Percentiles rank a stretch among this genome's conserved stretches.
Evolutionary conservation across 2,797 vertebrate genomes (phyloP).

Genomic region (Sebastolobus altivelis): DNA sequence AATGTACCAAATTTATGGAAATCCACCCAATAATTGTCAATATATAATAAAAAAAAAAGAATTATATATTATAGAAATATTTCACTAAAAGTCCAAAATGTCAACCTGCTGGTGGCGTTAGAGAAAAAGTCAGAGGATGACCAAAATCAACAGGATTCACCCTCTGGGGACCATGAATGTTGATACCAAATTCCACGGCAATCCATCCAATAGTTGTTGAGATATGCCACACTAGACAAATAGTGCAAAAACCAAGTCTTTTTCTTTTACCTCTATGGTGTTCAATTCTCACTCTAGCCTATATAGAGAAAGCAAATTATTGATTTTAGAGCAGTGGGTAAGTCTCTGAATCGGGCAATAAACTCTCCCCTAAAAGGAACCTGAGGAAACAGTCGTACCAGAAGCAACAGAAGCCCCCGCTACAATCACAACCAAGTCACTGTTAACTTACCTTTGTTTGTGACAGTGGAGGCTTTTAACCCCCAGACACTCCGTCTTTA

Average conservation of each 20-base stretch:
- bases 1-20: neutral
- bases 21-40: neutral
- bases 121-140: neutral
- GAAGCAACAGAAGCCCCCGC: slow-evolving; percentile 53
- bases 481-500: slow-evolving; percentile 70
- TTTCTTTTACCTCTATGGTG: slow-evolving; percentile 10
- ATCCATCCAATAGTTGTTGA: neutral
- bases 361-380: slow-evolving; percentile 52
- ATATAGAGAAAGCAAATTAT: slow-evolving; percentile 53
- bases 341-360: slow-evolving; percentile 57
- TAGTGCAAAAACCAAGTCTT: neutral
- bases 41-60: neutral
- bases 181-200: neutral
- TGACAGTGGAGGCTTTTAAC: slow-evolving; percentile 69
- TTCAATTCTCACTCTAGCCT: slow-evolving; percentile 30
- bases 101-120: neutral
- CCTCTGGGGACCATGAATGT: neutral
- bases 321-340: slow-evolving; percentile 53
- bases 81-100: neutral
- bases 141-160: neutral
- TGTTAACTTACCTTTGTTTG: slow-evolving; percentile 82
- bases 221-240: slow-evolving; percentile 3
- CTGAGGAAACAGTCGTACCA: slow-evolving; percentile 36
- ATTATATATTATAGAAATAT: neutral
- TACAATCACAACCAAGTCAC: slow-evolving; percentile 73